Base-by-base conservation (phyloP, 2,113 vertebrate genomes). In the Hippotragus niger region DNA sequence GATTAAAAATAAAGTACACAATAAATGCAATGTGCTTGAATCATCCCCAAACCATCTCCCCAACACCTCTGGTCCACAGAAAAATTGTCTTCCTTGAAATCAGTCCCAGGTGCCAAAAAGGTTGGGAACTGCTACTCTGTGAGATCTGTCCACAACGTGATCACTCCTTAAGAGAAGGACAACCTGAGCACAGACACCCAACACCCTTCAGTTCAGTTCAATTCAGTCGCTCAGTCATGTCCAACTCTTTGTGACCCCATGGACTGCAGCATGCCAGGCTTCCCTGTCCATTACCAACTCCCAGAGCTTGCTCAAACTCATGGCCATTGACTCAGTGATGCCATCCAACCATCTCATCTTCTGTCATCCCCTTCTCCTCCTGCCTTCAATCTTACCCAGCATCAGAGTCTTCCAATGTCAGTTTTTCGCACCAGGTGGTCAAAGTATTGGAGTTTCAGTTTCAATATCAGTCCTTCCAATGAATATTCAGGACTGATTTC, bases 91-190 rank as follows among this genome's bases (percentile, higher is more conserved):
- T 43, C 23, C 21, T 43, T 27, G 11, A 43, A 13, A 76, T 23
- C 36, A 74, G 40, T 43, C 23, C 71, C 12, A 2, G 40, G 23
- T 76, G 71, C 23, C 40, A 13, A 43, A 76, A 76, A 76, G 23
- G 6, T 27, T 76, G 71, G 71, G 23, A 43, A 14, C 40, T 0
- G 12, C 23, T 76, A 15, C 15, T 27, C 52, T 36, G 1, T 0
- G 0, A 1, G 14, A 40, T 47, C 29, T 33, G 21, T 47, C 43
- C 15, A 9, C 16, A n/a, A 15, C 29, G 10, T 3, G 14, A 53
- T 47, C 58, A 6, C 47, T 91, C 45, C 36, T 25, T 4, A 11
- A 45, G 33, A 82, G 7, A 31, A n/a, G 16, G 43, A 12, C 23
- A 71, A 21, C 17, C 17, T 80, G 60, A 58, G 40, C 7, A 53